phyloP scores from a whole-genome alignment of 2,113 vertebrate species.

The Eidolon helvum region DNA sequence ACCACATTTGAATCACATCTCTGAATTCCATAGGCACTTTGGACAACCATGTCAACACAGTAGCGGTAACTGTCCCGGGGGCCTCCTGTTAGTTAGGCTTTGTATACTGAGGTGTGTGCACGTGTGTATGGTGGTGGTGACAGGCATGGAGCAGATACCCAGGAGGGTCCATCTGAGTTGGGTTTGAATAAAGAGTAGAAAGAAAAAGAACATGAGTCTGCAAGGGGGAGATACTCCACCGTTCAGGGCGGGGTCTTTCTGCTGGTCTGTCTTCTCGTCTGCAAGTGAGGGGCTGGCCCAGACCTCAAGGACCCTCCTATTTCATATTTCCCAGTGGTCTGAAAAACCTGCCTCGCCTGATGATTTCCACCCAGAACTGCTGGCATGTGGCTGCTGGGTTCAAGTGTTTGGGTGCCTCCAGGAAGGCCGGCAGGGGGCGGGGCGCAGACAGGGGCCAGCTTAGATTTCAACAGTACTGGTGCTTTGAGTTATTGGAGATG shows the following conservation, averaged over 20 bases:
- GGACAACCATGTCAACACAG: not conserved
- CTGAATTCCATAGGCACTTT: not conserved
- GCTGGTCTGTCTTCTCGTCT: not conserved
- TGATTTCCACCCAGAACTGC: not conserved
- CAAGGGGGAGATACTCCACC: not conserved
- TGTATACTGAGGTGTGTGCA: not conserved
- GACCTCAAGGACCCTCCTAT: not conserved
- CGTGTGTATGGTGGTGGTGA: rapidly evolving
- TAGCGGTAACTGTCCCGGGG: not conserved
- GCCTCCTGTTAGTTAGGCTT: not conserved
- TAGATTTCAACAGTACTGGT: rapidly evolving
- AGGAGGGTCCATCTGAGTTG: not conserved
- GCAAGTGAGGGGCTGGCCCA: not conserved
- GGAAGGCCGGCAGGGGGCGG: not conserved
- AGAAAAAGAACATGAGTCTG: not conserved
- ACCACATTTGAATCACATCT: not conserved
- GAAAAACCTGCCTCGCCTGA: not conserved
- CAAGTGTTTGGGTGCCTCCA: not conserved
- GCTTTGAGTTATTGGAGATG: not conserved
- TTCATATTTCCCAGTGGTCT: not conserved
- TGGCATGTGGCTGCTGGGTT: not conserved
- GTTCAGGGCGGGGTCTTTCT: rapidly evolving
- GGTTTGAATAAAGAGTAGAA: not conserved
- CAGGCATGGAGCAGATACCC: not conserved
- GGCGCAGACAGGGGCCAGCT: rapidly evolving